Evolutionary conservation across 2,797 vertebrate species (phyloP), one percentile per base, ranked within the genome.

Genomic region (Huso huso): DNA sequence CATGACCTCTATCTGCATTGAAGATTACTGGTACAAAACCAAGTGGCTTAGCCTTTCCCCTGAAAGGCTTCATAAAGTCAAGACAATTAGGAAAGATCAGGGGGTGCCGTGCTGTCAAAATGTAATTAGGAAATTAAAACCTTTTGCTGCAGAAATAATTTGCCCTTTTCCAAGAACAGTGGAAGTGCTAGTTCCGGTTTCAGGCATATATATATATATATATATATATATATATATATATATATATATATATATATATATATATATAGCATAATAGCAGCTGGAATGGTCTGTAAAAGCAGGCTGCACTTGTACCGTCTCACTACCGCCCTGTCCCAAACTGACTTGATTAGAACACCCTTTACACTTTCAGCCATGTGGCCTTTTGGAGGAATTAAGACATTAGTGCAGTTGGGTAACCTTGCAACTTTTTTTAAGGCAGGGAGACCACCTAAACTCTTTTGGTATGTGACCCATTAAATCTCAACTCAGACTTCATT

Each of bases 31-130:
- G 10, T 71, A 78, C 73, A 74, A 70, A 65, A 75, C 79, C 71
- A 79, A 82, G 75, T 68, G 62, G 66, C 5, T 68, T 66, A 49
- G 51, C 61, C 69, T 63, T 66, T 55, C 37, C 53, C 52, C 11
- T 10, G 48, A 7, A 51, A 37, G 63, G 48, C 13, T 49, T 10
- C 51, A 64, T 59, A 61, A 57, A n/a, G 49, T 18, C 49, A 51
- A 37, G 49, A n/a, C 49, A 10, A 52, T 73, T 71, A 72, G 80
- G 72, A 73, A 71, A 79, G 74, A 76, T 79, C 77, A 78, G 67
- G 74, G 80, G 75, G 80, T 80, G 73, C 49, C 13, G 15, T 66
- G 70, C 70, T 51, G 18, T 74, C 76, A 74, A 73, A 53, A 62
- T 37, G 63, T 66, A 71, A 76, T 66, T 50, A 65, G 79, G 63